phyloP scores from a whole-genome alignment of 2,113 vertebrate species.

The Centropristis striata region DNA sequence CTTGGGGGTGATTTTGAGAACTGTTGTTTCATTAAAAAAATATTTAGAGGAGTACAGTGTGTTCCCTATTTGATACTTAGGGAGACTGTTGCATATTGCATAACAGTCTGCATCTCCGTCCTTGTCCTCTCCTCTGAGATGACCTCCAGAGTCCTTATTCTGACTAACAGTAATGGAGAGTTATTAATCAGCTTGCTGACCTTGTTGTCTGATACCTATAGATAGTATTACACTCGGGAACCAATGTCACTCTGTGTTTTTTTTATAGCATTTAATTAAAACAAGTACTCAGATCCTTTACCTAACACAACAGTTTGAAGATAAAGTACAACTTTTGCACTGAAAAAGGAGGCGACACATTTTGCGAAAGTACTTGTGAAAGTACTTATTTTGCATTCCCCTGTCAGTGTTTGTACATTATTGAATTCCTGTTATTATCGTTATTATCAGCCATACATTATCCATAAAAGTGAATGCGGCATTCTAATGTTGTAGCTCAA shows the following conservation, averaged over 20 bases:
- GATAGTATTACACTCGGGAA: conserved; percentile 1
- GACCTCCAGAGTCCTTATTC: not conserved
- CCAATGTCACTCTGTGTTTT: not conserved
- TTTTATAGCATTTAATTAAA: not conserved
- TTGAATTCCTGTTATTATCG: not conserved
- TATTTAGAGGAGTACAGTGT: not conserved
- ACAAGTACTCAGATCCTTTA: not conserved
- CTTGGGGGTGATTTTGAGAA: conserved; percentile 8
- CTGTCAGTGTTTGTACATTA: not conserved
- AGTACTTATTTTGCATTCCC: not conserved
- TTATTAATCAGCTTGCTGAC: conserved; percentile 4
- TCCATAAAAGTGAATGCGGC: too few relatives aligned
- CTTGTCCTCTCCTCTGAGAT: not conserved
- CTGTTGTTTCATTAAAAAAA: not conserved
- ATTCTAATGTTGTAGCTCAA: not conserved
- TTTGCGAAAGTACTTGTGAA: too few relatives aligned
- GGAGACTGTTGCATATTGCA: not conserved
- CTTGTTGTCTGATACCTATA: not conserved
- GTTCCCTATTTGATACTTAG: not conserved
- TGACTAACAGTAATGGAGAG: not conserved
- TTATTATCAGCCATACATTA: not conserved
- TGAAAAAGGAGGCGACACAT: too few relatives aligned
- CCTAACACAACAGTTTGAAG: not conserved
- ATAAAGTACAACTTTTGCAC: not conserved
- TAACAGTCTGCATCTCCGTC: not conserved